phyloP scores from a whole-genome alignment of 1,140 invertebrate genomes.

The Dolichoris vasculosae region DNA sequence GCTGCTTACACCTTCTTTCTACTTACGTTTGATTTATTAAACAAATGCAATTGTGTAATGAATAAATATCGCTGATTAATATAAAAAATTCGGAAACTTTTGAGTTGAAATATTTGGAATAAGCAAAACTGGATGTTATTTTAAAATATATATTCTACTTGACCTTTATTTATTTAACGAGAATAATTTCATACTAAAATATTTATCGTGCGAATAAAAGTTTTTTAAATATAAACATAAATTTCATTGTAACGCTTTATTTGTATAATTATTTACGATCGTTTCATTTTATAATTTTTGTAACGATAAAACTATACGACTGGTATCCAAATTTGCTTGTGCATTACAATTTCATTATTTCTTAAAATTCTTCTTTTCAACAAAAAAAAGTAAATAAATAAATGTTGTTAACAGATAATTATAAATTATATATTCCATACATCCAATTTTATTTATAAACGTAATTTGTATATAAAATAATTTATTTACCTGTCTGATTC shows the following conservation, averaged over 20 bases:
- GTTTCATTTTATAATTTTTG: background rate
- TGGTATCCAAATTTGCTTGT: no score
- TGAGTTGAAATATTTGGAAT: background rate
- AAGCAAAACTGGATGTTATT: background rate
- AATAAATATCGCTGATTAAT: background rate
- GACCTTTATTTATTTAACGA: no score
- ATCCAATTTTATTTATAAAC: slow-evolving; percentile 28
- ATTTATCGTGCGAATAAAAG: no score
- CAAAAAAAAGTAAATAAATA: no score
- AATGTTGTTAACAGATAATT: background rate
- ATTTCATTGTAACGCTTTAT: background rate
- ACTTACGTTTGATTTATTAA: background rate
- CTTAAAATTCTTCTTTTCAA: no score
- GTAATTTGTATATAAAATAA: background rate
- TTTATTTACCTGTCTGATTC: slow-evolving; percentile 40
- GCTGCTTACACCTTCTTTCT: background rate
- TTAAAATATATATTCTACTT: background rate
- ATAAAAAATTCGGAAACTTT: background rate
- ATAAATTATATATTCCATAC: background rate
- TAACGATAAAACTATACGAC: background rate
- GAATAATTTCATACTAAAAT: no score
- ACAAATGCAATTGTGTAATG: background rate
- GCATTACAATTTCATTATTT: no score
- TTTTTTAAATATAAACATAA: no score
- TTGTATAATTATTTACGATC: background rate